phyloP scores from a whole-genome alignment of 2,797 vertebrate genomes.

The Xerus rutilus region DNA sequence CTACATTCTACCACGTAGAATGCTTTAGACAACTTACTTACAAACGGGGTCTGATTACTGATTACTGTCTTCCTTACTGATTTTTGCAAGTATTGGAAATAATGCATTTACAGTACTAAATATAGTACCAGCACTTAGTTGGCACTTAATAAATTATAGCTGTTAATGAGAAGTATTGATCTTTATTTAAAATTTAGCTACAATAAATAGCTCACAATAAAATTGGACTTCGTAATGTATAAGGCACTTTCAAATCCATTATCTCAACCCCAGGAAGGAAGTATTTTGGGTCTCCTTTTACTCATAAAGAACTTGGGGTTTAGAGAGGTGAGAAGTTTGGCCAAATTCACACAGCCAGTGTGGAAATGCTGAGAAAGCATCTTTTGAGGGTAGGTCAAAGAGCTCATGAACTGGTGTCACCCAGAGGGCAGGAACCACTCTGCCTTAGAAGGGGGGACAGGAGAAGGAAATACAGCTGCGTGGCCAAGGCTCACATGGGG shows the following conservation, averaged over 20 bases:
- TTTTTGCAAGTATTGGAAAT: conserved; percentile 19
- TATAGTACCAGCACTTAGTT: not conserved
- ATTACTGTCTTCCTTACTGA: not conserved
- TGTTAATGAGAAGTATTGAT: conserved; percentile 65
- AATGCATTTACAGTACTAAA: conserved; percentile 36
- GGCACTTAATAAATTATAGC: conserved; percentile 51
- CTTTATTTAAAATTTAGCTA: conserved; percentile 2
- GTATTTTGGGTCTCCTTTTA: not conserved
- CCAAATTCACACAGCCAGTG: not conserved
- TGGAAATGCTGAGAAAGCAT: not conserved
- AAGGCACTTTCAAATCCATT: conserved; percentile 47
- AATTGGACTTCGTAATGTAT: conserved; percentile 26
- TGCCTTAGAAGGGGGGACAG: not conserved
- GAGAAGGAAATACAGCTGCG: rapidly evolving
- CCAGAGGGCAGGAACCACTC: not conserved
- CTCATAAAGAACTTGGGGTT: not conserved
- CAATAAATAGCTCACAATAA: conserved; percentile 29
- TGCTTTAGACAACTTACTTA: not conserved
- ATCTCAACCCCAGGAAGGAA: conserved; percentile 2
- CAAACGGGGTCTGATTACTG: not conserved
- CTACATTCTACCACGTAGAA: not conserved
- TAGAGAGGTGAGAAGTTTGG: not conserved
- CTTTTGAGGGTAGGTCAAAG: not conserved
- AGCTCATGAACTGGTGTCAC: not conserved
- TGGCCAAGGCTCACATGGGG: not conserved